A percentile compares a stretch with the other conserved stretches of the same genome.
Evolutionary conservation across 2,888 invertebrate genomes (phyloP).

Genomic region (Sesia bembeciformis): DNA sequence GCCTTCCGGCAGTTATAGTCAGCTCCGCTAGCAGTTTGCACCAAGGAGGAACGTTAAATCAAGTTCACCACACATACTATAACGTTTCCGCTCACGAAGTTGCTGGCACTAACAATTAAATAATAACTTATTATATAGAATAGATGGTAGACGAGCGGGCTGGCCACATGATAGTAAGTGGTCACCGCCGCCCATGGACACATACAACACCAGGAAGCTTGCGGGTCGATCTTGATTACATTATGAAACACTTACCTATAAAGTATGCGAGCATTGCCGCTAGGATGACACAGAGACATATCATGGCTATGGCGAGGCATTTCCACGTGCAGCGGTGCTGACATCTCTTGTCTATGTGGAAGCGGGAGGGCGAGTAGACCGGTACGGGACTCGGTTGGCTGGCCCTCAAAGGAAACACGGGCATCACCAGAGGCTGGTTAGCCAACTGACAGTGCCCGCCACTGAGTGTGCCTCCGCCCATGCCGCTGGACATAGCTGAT

Average conservation of each 20-base stretch:
- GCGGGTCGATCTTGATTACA: background rate
- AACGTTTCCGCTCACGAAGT: too few relatives aligned
- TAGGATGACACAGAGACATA: constrained; percentile 91
- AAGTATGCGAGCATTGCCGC: constrained; percentile 96
- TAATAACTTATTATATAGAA: too few relatives aligned
- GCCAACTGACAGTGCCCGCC: constrained; percentile 81
- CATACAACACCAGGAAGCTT: too few relatives aligned
- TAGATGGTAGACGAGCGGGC: too few relatives aligned
- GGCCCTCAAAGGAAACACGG: constrained; percentile 88
- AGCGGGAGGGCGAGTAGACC: constrained; percentile 90
- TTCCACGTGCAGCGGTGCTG: constrained; percentile 97
- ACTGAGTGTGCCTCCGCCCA: constrained; percentile 77
- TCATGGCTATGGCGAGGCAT: constrained; percentile 94
- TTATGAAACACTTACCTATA: constrained; percentile 82
- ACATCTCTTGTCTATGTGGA: constrained; percentile 95
- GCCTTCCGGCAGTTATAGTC: too few relatives aligned
- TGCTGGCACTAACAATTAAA: too few relatives aligned
- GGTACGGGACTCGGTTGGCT: constrained; percentile 86
- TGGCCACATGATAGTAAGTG: too few relatives aligned
- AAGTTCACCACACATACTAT: too few relatives aligned
- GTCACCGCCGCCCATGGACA: too few relatives aligned
- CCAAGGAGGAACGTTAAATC: too few relatives aligned
- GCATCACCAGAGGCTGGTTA: constrained; percentile 87
- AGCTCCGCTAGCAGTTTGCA: too few relatives aligned
- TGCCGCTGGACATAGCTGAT: constrained; percentile 70